Evolutionary conservation across 1,140 invertebrate genomes (phyloP), one percentile per base, ranked within the genome.

Genomic region (Sogatella furcifera): DNA sequence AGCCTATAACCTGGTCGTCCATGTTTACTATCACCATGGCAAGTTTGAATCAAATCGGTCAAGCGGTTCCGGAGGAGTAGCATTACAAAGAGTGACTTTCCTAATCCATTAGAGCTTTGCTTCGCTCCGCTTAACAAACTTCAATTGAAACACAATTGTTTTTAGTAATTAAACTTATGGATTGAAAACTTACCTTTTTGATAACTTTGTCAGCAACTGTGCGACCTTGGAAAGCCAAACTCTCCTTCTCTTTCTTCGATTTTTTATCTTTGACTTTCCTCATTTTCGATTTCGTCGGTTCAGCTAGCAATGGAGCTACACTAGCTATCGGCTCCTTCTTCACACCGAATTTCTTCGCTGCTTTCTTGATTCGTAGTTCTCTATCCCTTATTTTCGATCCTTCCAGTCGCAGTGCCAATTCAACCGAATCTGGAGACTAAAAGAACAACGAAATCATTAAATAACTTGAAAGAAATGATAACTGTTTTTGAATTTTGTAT

Each of bases 371-470:
- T 54, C 79, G 69, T 15, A 82, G 49, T 64, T 71, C 64, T 22
- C 78, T 71, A 55, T 74, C 69, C 17, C 63, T 62, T 1, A 82
- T 55, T 57, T 59, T 66, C 1, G 72, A 68, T n/a, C 80, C 80
- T 59, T 81, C 71, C 54, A 85, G 69, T 54, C 79, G 73, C 11
- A 88, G 65, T 1, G 84, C 85, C 8, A 84, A 67, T 67, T 80
- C 74, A 6, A 83, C 84, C n/a, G 78, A 72, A 65, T 84, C 83
- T 15, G 46, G 46, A 41, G 49, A 53, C 58, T 60, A 24, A 21
- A 60, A 53, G 24, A 52, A 34, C 11, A 38, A 28, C 24, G 24
- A 28, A 4, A 28, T 28, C 24, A 28, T 2, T 28, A 28, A 28
- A 28, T 28, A 28, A 28, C n/a, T n/a, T n/a, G n/a, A n/a, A n/a